These are phyloP conservation scores for Antedon mediterranea DNA, from an alignment of 53 echinoderm and acorn worm genomes.

Conservation along the genomic window DNA sequence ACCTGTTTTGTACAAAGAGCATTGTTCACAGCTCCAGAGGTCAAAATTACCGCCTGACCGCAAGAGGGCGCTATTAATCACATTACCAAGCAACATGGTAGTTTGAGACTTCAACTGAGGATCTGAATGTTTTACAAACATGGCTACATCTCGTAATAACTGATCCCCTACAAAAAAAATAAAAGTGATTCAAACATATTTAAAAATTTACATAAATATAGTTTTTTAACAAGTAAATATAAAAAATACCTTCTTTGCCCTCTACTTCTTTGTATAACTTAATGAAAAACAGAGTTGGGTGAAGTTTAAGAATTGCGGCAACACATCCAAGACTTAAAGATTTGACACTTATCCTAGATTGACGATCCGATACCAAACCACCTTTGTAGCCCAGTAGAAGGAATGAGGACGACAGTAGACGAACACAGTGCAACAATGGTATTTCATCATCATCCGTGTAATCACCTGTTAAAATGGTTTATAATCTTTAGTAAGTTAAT, in stretches of 20 bases:
- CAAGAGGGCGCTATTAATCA: constrained; percentile 48
- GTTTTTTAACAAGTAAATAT: too few species aligned
- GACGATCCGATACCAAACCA: constrained; percentile 46
- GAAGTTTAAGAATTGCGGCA: constrained; percentile 47
- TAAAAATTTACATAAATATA: background rate
- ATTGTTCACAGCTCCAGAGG: constrained; percentile 49
- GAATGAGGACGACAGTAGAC: constrained; percentile 66
- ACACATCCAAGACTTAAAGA: constrained; percentile 64
- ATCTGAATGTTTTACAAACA: constrained; percentile 63
- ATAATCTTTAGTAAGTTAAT: too few species aligned
- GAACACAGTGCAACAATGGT: constrained; percentile 56
- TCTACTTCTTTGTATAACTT: constrained; percentile 52
- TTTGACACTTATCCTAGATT: constrained; percentile 77
- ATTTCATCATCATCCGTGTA: constrained; percentile 76
- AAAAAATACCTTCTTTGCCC: constrained; percentile 49
- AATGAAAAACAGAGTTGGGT: constrained; percentile 61
- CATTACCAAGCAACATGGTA: constrained; percentile 40
- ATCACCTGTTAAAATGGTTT: constrained; percentile 38
- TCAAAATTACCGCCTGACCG: constrained; percentile 55
- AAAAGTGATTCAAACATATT: too few species aligned
- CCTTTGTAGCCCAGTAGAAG: constrained; percentile 67
- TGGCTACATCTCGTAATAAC: constrained; percentile 52
- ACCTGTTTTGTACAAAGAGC: constrained; percentile 37
- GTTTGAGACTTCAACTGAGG: constrained; percentile 78
- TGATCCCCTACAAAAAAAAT: too few species aligned